phyloP scores from a whole-genome alignment of 2,888 invertebrate genomes.

The Saturnia japonica region DNA sequence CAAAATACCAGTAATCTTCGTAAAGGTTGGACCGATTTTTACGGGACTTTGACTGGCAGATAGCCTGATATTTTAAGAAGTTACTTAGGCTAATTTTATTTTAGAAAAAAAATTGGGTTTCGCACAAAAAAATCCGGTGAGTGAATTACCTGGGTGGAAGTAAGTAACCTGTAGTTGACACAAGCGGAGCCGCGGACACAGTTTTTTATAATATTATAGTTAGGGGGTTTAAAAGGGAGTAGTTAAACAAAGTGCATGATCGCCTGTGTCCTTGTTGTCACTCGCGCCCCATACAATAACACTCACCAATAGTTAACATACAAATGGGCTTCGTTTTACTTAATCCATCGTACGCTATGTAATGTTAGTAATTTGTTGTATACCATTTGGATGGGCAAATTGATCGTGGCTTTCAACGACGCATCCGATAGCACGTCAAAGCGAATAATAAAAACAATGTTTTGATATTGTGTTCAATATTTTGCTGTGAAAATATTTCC shows the following conservation, averaged over 20 bases:
- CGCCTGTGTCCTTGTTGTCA: slow-evolving; percentile 34
- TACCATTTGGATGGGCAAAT: slow-evolving; percentile 77
- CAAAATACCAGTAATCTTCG: too few species aligned
- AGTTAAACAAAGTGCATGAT: slow-evolving; percentile 35
- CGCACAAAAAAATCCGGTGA: too few species aligned
- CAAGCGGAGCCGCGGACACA: too few species aligned
- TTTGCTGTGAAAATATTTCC: slow-evolving; percentile 16
- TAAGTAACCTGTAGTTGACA: too few species aligned
- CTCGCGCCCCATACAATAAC: slow-evolving; percentile 57
- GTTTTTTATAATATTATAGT: too few species aligned
- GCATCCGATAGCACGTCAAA: slow-evolving; percentile 58
- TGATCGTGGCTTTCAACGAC: slow-evolving; percentile 69
- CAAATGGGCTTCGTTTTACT: slow-evolving; percentile 80
- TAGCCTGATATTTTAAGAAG: too few species aligned
- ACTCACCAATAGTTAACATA: slow-evolving; percentile 79
- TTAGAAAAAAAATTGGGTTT: too few species aligned
- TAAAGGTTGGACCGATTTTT: too few species aligned
- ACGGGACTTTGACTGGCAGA: too few species aligned
- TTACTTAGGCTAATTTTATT: too few species aligned
- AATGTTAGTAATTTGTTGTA: slow-evolving; percentile 77
- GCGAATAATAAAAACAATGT: slow-evolving; percentile 28
- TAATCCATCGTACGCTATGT: slow-evolving; percentile 66
- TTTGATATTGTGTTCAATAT: slow-evolving; percentile 21
- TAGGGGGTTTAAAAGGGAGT: slow-evolving; percentile 30
- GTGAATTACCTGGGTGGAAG: too few species aligned